phyloP scores from a whole-genome alignment of 1,140 invertebrate genomes.

The Choristoneura fumiferana region DNA sequence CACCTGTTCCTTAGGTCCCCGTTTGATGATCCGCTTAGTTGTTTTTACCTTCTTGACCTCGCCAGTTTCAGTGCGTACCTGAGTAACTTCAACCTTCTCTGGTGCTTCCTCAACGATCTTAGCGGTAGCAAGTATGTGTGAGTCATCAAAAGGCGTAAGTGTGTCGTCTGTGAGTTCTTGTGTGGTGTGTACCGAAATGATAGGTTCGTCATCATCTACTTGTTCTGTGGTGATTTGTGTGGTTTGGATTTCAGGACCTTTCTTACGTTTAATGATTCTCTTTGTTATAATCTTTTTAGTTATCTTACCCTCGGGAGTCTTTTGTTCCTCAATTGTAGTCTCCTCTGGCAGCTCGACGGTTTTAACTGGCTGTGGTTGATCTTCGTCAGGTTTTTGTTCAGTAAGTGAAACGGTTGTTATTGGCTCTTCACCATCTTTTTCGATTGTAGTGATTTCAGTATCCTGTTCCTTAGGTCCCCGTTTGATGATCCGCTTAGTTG shows the following conservation, averaged over 20 bases:
- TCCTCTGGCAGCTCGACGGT: conserved; percentile 17
- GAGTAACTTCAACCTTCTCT: conserved; percentile 63
- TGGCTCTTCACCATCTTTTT: neutral
- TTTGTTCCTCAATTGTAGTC: conserved; percentile 10
- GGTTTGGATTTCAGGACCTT: neutral
- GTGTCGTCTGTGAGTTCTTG: neutral
- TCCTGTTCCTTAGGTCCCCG: no score
- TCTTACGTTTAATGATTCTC: neutral
- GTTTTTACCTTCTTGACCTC: conserved; percentile 49
- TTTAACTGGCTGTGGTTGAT: neutral
- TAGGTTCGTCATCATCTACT: conserved; percentile 8
- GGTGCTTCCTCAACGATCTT: conserved; percentile 44
- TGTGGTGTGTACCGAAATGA: neutral
- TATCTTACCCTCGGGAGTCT: neutral
- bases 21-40: conserved; percentile 58
- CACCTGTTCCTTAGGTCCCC: conserved; percentile 60
- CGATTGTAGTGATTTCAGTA: neutral
- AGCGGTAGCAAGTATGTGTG: conserved; percentile 37
- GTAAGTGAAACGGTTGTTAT: conserved; percentile 19
- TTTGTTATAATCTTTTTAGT: neutral
- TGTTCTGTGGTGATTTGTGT: conserved; percentile 13
- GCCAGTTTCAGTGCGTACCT: conserved; percentile 55
- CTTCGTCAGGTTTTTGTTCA: conserved; percentile 25
- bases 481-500: conserved; percentile 27
- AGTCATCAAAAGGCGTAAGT: neutral